Evolutionary conservation across 2,888 invertebrate species (phyloP).

Genomic region (Germaria angustata): DNA sequence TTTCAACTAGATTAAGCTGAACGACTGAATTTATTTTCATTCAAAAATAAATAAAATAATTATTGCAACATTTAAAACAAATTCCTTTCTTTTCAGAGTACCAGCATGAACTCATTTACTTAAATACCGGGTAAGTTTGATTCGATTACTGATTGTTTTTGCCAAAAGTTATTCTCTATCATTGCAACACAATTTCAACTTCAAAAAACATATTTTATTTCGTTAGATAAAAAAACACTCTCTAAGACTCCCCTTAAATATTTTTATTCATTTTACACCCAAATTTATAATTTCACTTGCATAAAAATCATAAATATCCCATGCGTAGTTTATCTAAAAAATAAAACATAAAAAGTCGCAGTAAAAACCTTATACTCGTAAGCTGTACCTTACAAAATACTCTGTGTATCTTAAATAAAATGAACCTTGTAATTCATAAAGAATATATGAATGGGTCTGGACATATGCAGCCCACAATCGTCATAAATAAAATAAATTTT

Average conservation of each 20-base stretch:
- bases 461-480: constrained; percentile 74
- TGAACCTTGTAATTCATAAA: constrained; percentile 74
- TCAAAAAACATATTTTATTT: neutral
- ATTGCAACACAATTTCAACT: neutral
- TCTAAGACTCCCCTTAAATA: neutral
- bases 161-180: neutral
- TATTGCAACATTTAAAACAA: too few species aligned
- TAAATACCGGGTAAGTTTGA: too few species aligned
- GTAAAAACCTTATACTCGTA: constrained; percentile 9
- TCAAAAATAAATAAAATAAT: too few species aligned
- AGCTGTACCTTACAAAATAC: constrained; percentile 50
- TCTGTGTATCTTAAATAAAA: constrained; percentile 68
- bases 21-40: too few species aligned
- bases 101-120: too few species aligned
- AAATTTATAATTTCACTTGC: constrained; percentile 53
- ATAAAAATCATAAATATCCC: constrained; percentile 42
- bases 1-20: too few species aligned
- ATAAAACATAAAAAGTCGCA: constrained; percentile 29
- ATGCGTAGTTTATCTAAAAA: constrained; percentile 27
- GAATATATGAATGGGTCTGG: constrained; percentile 76
- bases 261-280: constrained; percentile 67
- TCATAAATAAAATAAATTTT: constrained; percentile 70
- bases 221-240: neutral
- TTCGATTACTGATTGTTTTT: neutral
- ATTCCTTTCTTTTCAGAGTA: too few species aligned